Evolutionary conservation across 2,888 invertebrate species (phyloP), one percentile per base, ranked within the genome.

Genomic region (Caenorhabditis drosophilae): DNA sequence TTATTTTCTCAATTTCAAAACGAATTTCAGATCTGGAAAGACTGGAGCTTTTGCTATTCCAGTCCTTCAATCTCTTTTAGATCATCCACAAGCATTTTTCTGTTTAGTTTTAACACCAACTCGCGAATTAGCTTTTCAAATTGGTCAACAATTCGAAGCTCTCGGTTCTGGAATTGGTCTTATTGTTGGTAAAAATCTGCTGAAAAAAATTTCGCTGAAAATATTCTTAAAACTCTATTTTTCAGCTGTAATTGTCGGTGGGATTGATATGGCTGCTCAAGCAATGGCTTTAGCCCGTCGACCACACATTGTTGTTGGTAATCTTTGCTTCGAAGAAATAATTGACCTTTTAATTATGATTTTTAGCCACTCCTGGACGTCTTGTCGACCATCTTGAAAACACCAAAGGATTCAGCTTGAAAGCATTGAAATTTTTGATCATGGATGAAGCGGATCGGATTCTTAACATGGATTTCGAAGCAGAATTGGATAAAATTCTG

Each of bases 371-470:
- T 16, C 82, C 82, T 9, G 82, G 82, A 34, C 79, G 82, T 50
- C 69, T 82, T 15, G 81, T 83, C 4, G 82, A 82, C 85, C 98
- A 99, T 85, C 87, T 98, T 49, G 93, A 96, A 84, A 96, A 97
- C 83, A 95, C 97, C 0, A 98, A 96, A 85, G 98, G 98, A 22
- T 99, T 98, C 84, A 92, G 90, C 85, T 86, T 96, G 27, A 89
- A 90, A 76, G 89, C 92, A 1, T 86, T 96, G 0, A 94, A 95
- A 85, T 83, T 67, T 42, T 58, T 83, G 89, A 91, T 97, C 0
- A 94, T 98, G 94, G 98, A 98, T 79, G 98, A 98, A 88, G 98
- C 98, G 0, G 98, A 98, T 85, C 89, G 97, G 72, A 98, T 98
- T 75, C 87, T 99, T 2, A 97, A 97, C 84, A 93, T 96, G 94